Evolutionary conservation across 2,797 vertebrate genomes (phyloP).

Genomic region (Phataginus tetradactyla): DNA sequence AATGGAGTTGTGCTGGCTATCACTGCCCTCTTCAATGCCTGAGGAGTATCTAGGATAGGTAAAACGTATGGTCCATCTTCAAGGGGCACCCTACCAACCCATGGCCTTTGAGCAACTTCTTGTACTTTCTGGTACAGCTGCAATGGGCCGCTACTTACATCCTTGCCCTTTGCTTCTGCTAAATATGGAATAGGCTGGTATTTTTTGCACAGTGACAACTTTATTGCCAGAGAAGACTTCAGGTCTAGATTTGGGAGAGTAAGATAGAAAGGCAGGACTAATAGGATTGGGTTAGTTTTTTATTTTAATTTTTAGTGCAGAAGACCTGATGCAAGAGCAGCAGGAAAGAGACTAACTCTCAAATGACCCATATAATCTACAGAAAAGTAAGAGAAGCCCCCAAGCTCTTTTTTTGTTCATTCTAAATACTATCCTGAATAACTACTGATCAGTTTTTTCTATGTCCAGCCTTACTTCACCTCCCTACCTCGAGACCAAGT

Average conservation of each 20-base stretch:
- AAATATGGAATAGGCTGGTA: not conserved
- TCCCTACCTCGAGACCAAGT: slow-evolving; percentile 28
- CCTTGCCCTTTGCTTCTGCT: not conserved
- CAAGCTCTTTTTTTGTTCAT: not conserved
- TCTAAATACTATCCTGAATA: not conserved
- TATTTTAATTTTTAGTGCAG: not conserved
- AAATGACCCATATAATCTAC: not conserved
- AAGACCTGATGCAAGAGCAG: not conserved
- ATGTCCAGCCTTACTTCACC: not conserved
- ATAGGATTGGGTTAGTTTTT: not conserved
- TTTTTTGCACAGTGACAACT: not conserved
- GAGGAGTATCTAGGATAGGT: not conserved
- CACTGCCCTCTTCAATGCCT: rapidly evolving
- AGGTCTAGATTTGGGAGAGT: not conserved
- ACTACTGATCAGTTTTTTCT: not conserved
- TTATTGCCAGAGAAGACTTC: slow-evolving; percentile 3
- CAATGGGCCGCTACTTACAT: not conserved
- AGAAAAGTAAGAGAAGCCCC: not conserved
- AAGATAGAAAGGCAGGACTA: not conserved
- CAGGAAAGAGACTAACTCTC: not conserved
- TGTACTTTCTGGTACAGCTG: not conserved
- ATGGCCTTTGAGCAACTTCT: not conserved
- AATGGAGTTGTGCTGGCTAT: not conserved
- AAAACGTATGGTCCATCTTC: not conserved
- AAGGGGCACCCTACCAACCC: not conserved